phyloP scores from a whole-genome alignment of 2,113 vertebrate species.

The Chionis minor region DNA sequence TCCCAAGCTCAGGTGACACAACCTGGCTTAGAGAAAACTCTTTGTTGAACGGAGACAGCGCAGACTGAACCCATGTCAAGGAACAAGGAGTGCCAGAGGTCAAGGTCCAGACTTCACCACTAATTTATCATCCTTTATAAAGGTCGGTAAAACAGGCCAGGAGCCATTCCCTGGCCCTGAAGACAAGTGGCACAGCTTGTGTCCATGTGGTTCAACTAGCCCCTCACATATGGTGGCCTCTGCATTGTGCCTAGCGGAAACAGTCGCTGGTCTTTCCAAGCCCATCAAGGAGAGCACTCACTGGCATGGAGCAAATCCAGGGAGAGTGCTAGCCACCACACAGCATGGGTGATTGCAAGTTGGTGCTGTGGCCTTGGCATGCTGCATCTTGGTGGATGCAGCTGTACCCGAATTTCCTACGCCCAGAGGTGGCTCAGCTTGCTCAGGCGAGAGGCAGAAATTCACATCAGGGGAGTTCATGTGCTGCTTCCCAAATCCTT shows the following conservation, averaged over 20 bases:
- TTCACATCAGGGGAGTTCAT: not conserved
- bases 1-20: not conserved
- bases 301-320: not conserved
- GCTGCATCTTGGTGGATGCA: not conserved
- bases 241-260: not conserved
- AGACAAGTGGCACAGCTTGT: not conserved
- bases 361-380: not conserved
- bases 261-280: not conserved
- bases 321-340: not conserved
- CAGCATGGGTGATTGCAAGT: not conserved
- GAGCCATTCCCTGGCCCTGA: not conserved
- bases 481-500: not conserved
- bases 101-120: not conserved
- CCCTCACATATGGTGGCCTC: not conserved
- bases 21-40: not conserved
- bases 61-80: not conserved
- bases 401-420: not conserved
- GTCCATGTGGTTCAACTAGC: not conserved
- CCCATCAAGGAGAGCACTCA: not conserved
- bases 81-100: not conserved
- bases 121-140: not conserved
- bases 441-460: accelerated
- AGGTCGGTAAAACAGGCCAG: not conserved
- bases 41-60: not conserved
- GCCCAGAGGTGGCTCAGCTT: not conserved